Evolutionary conservation across 2,888 invertebrate genomes (phyloP), one percentile per base, ranked within the genome.

Genomic region (Morpho deidamia): DNA sequence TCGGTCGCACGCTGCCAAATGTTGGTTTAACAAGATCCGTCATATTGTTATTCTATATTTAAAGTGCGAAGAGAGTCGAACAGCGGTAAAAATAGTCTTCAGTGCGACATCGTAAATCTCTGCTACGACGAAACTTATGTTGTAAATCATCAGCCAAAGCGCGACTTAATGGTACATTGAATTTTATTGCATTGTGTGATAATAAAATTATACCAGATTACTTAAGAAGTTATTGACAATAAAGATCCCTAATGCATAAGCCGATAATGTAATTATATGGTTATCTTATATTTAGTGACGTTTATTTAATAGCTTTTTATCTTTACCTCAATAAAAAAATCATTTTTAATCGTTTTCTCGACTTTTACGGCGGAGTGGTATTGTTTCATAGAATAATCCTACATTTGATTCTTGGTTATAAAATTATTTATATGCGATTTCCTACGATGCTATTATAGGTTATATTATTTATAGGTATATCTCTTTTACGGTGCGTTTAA

Each of bases 41-140:
- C 78, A 78, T 81, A 81, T 82, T 85, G 79, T 77, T 70, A 70
- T 70, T 77, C 83, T 87, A 87, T 84, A 83, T 80, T 83, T 86
- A 85, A 81, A 81, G 75, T 76, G 83, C 72, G 81, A 80, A 81
- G 81, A 80, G 82, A 83, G 78, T 75, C 74, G 78, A 78, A 79
- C 78, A 61, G 74, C 66, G 79, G 80, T 78, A 78, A 84, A 86
- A 86, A 85, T 87, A 87, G 74, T 67, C 44, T 49, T 56, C 34
- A 44, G 42, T 74, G 78, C 78, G 84, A 81, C 86, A 81, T 78
- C 75, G 82, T 86, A 86, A 85, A 86, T 86, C 83, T 82, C 67
- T 58, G 72, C 77, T 79, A 84, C 80, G 79, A 78, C 77, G 73
- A 81, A 83, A 82, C 74, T 81, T 78, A 67, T 70, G 59, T 68